phyloP scores from a whole-genome alignment of 2,888 invertebrate species.

The Geotrupes spiniger region DNA sequence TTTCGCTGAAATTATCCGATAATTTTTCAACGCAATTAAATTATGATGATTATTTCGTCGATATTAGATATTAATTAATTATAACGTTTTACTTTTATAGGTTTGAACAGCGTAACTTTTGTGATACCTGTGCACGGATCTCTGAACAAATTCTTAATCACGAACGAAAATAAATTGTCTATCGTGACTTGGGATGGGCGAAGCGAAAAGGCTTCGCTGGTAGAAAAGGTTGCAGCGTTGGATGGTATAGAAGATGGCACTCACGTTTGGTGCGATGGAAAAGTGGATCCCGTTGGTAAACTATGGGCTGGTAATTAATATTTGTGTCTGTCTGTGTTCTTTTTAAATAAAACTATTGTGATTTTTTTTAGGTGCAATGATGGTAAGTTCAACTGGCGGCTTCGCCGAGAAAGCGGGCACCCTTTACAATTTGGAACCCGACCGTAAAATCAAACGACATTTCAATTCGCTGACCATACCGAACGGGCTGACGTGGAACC shows the following conservation, averaged over 20 bases:
- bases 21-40: no score
- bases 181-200: slow-evolving; percentile 65
- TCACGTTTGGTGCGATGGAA: slow-evolving; percentile 77
- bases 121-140: slow-evolving; percentile 64
- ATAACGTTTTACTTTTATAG: slow-evolving; percentile 6
- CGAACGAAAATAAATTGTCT: slow-evolving; percentile 58
- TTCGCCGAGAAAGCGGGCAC: slow-evolving; percentile 25
- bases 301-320: slow-evolving; percentile 65
- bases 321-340: not conserved
- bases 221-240: slow-evolving; percentile 56
- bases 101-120: slow-evolving; percentile 47
- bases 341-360: slow-evolving; percentile 1
- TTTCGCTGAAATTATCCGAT: not conserved
- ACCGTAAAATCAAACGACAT: slow-evolving; percentile 25
- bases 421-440: slow-evolving; percentile 26
- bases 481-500: slow-evolving; percentile 75
- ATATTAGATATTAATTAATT: slow-evolving; percentile 10
- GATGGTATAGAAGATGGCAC: slow-evolving; percentile 52
- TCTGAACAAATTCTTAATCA: slow-evolving; percentile 62
- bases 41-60: no score
- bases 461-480: slow-evolving; percentile 29
- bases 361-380: slow-evolving; percentile 37
- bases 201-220: slow-evolving; percentile 52
- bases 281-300: slow-evolving; percentile 71
- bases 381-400: slow-evolving; percentile 25